phyloP scores from a whole-genome alignment of 2,797 vertebrate species.

The Acanthurus tractus region DNA sequence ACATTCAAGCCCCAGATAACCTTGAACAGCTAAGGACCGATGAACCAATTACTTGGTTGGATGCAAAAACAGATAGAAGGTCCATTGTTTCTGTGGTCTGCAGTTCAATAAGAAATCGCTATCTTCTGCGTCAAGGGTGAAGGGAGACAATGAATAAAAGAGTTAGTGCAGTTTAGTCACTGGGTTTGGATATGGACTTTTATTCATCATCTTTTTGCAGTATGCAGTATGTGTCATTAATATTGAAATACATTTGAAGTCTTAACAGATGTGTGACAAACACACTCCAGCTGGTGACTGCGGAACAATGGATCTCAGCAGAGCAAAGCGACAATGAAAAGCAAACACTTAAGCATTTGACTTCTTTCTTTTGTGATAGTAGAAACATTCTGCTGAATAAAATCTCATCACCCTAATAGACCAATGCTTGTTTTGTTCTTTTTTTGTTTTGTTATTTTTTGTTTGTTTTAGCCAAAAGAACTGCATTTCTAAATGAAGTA shows the following conservation, averaged over 20 bases:
- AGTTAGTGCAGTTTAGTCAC: neutral
- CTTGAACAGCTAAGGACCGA: slow-evolving; percentile 26
- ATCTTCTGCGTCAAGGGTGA: neutral
- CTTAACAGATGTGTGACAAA: slow-evolving; percentile 23
- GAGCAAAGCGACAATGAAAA: slow-evolving; percentile 16
- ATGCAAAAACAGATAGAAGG: slow-evolving; percentile 8
- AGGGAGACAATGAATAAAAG: neutral
- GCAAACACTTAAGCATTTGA: slow-evolving; percentile 9
- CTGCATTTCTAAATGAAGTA: slow-evolving; percentile 28
- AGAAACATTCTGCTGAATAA: slow-evolving; percentile 5
- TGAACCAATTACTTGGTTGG: slow-evolving; percentile 24
- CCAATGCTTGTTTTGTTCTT: slow-evolving; percentile 12
- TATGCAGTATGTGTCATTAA: slow-evolving; percentile 1
- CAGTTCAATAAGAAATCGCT: slow-evolving; percentile 3
- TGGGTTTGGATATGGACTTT: slow-evolving; percentile 5
- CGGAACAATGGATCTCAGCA: slow-evolving; percentile 29
- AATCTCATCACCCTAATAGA: slow-evolving; percentile 14
- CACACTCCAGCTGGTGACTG: slow-evolving; percentile 22
- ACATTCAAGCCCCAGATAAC: slow-evolving; percentile 27
- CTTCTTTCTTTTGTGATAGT: slow-evolving; percentile 7
- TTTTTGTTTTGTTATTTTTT: neutral
- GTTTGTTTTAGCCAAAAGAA: slow-evolving; percentile 23
- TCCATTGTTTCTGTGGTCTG: slow-evolving; percentile 4
- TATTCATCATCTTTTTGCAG: neutral
- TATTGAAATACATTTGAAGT: neutral